Evolutionary conservation across 2,888 invertebrate species (phyloP).

Genomic region (Esperia sulphurella): DNA sequence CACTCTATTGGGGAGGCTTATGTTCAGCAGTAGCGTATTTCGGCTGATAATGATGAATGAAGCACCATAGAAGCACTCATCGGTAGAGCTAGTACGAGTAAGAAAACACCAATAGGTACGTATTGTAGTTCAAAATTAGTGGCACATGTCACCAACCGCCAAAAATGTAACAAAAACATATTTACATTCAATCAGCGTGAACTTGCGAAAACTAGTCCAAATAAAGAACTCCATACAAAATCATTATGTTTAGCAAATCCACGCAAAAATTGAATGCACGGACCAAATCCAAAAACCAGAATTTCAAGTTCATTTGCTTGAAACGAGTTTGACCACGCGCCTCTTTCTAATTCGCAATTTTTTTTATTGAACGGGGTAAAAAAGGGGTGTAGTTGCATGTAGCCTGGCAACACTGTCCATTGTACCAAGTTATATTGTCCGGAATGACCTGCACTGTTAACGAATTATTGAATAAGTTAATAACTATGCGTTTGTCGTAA

Average conservation of each 20-base stretch:
- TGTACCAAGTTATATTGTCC: constrained; percentile 50
- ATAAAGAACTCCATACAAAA: constrained; percentile 54
- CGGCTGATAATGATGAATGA: too few species aligned
- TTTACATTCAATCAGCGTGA: constrained; percentile 48
- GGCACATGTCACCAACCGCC: constrained; percentile 2
- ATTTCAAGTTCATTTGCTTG: constrained; percentile 51
- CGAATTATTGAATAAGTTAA: constrained; percentile 68
- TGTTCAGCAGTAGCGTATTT: too few species aligned
- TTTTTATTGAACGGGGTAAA: constrained; percentile 19
- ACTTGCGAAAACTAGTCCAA: constrained; percentile 48
- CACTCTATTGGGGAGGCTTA: too few species aligned
- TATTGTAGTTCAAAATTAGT: constrained; percentile 4
- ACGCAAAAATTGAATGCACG: constrained; percentile 44
- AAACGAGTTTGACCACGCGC: constrained; percentile 66
- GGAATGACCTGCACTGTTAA: constrained; percentile 65
- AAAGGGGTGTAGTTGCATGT: constrained; percentile 5
- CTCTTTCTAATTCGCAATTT: constrained; percentile 55
- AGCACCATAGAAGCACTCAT: too few species aligned
- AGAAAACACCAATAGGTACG: too few species aligned
- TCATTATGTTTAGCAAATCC: constrained; percentile 63
- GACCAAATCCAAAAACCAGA: constrained; percentile 48
- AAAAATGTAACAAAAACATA: constrained; percentile 19
- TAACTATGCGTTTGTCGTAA: constrained; percentile 48
- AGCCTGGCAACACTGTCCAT: constrained; percentile 40
- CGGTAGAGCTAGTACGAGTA: too few species aligned